phyloP scores from a whole-genome alignment of 1,140 invertebrate species.

The Andricus grossulariae region DNA sequence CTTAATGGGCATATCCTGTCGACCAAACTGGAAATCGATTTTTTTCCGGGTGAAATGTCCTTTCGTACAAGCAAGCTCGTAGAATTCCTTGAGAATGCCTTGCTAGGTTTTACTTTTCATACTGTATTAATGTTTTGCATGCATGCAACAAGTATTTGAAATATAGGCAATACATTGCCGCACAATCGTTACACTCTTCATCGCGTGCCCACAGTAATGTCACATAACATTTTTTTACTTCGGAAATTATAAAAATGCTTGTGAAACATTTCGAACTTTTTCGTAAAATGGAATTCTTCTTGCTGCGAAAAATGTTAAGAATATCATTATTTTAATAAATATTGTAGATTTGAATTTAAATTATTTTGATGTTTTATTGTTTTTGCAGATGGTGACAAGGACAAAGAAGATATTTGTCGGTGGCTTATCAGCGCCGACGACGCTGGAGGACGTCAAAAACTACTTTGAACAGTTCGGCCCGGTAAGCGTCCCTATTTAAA shows the following conservation, averaged over 20 bases:
- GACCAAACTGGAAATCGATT: constrained; percentile 51
- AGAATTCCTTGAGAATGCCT: not conserved
- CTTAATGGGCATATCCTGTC: constrained; percentile 55
- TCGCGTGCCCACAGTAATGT: constrained; percentile 21
- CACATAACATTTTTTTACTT: constrained; percentile 20
- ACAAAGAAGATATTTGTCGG: constrained; percentile 99
- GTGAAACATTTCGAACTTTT: not conserved
- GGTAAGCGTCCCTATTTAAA: constrained; percentile 82
- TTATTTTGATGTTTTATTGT: constrained; percentile 50
- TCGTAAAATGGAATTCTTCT: not conserved
- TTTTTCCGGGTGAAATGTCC: constrained; percentile 47
- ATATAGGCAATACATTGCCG: constrained; percentile 25
- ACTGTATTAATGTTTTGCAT: constrained; percentile 7
- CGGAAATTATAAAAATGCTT: constrained; percentile 14
- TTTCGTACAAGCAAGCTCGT: not conserved
- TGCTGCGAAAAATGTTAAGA: too few relatives aligned
- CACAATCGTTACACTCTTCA: constrained; percentile 10
- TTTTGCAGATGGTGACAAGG: constrained; percentile 98
- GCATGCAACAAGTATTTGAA: constrained; percentile 31
- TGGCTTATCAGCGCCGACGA: constrained; percentile 98
- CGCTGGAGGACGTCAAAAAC: constrained; percentile 99
- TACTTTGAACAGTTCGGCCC: constrained; percentile 99
- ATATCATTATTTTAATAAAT: too few relatives aligned
- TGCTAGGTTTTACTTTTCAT: constrained; percentile 30
- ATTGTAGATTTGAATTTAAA: too few relatives aligned